A percentile compares a stretch with the other conserved stretches of the same genome.
Conservation (phyloP, 2,797 vertebrate species). For the Sorex maritimensis region DNA sequence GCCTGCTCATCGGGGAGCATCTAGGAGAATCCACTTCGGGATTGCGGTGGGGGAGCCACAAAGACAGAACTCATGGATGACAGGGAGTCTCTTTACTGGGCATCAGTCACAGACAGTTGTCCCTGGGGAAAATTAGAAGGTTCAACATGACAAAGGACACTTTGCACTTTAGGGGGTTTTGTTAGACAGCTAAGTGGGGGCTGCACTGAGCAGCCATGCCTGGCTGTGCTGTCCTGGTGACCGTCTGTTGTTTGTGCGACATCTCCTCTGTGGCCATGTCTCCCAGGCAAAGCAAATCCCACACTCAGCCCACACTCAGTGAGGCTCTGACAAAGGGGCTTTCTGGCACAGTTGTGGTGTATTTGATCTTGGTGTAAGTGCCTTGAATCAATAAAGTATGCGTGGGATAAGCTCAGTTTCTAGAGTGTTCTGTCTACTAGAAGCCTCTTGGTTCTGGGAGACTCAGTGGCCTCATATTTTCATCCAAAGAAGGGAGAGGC, state of each 20-base stretch:
- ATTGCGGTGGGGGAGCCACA: too few relatives aligned
- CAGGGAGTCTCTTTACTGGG: not conserved
- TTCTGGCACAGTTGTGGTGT: not conserved
- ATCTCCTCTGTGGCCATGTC: not conserved
- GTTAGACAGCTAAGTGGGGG: not conserved
- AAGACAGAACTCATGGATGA: not conserved
- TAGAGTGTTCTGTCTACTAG: not conserved
- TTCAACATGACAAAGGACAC: constrained; percentile 34
- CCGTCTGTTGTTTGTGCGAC: constrained; percentile 1
- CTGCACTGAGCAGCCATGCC: not conserved
- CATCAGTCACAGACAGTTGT: not conserved
- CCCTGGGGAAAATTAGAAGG: constrained; percentile 38
- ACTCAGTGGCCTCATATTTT: not conserved
- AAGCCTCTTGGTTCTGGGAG: not conserved
- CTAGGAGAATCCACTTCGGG: not conserved
- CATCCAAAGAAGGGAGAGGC: constrained; percentile 17
- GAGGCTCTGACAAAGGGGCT: not conserved
- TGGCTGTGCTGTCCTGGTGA: constrained; percentile 1
- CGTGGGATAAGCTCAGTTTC: not conserved
- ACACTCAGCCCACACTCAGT: too few relatives aligned
- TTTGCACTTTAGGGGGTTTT: constrained; percentile 28
- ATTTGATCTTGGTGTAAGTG: constrained; percentile 12
- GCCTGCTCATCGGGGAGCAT: not conserved
- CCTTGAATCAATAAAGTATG: constrained; percentile 26
- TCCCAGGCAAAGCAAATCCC: not conserved